Evolutionary conservation across 2,113 vertebrate genomes (phyloP).

Genomic region (Nematolebias whitei): DNA sequence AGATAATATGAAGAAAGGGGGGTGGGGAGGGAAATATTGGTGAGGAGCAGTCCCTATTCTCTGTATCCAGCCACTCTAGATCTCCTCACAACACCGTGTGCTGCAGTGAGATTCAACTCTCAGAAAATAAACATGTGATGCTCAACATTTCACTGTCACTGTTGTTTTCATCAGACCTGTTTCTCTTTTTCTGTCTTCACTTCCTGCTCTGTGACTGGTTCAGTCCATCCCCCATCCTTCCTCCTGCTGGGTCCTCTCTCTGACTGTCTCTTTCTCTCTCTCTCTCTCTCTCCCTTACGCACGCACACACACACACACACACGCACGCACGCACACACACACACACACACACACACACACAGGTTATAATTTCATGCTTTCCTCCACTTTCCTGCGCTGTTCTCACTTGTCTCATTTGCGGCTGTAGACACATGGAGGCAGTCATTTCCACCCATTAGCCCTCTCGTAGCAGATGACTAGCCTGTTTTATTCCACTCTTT

Average conservation of each 20-base stretch:
- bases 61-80: conserved; percentile 54
- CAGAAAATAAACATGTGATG: conserved; percentile 32
- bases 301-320: conserved; percentile 45
- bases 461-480: conserved; percentile 44
- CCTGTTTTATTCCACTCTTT: conserved; percentile 49
- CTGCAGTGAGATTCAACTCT: conserved; percentile 37
- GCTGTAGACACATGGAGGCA: conserved; percentile 59
- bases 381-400: conserved; percentile 59
- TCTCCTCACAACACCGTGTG: conserved; percentile 29
- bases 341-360: conserved; percentile 53
- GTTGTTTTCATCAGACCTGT: conserved; percentile 40
- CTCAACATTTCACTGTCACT: conserved; percentile 51
- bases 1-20: conserved; percentile 66
- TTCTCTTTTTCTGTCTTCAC: conserved; percentile 74
- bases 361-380: conserved; percentile 79
- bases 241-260: too few relatives aligned
- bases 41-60: conserved; percentile 63
- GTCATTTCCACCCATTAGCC: conserved; percentile 58
- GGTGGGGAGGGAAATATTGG: conserved; percentile 50
- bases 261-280: too few relatives aligned
- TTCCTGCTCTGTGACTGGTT: conserved; percentile 77
- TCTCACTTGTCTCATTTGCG: conserved; percentile 62
- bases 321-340: too few relatives aligned
- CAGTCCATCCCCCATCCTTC: conserved; percentile 75
- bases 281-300: too few relatives aligned